These are phyloP conservation scores for Metellina segmentata DNA, from an alignment of 2,888 invertebrate genomes.

Conservation along the genomic window DNA sequence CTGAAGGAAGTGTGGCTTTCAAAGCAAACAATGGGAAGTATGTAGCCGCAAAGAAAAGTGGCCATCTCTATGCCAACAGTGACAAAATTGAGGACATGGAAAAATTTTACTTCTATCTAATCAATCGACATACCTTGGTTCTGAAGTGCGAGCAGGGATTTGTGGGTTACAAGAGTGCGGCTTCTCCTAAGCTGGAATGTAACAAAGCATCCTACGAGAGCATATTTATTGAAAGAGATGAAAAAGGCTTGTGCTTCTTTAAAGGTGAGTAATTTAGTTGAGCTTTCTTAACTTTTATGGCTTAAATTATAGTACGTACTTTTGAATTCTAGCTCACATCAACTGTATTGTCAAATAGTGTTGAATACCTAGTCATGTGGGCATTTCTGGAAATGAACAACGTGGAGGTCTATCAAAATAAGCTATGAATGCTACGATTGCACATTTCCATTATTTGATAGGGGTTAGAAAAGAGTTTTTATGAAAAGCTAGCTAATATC, in stretches of 20 bases:
- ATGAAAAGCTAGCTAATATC: too few species aligned
- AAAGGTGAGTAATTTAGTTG: slow-evolving; percentile 85
- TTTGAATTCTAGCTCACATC: background rate
- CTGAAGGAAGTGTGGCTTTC: slow-evolving; percentile 94
- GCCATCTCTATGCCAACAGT: slow-evolving; percentile 93
- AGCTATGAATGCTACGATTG: background rate
- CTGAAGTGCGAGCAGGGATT: slow-evolving; percentile 97
- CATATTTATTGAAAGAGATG: slow-evolving; percentile 88
- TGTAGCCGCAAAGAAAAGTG: slow-evolving; percentile 95
- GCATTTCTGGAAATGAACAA: background rate
- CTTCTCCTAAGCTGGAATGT: slow-evolving; percentile 89
- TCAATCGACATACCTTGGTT: slow-evolving; percentile 95
- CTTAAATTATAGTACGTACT: background rate
- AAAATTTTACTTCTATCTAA: slow-evolving; percentile 96
- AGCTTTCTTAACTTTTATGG: background rate
- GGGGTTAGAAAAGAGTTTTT: background rate
- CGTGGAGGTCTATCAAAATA: background rate
- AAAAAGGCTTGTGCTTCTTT: slow-evolving; percentile 93
- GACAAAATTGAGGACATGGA: slow-evolving; percentile 90
- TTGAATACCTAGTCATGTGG: too few species aligned
- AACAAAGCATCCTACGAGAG: slow-evolving; percentile 97
- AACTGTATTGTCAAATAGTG: too few species aligned
- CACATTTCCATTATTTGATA: background rate
- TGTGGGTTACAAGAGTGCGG: slow-evolving; percentile 92
- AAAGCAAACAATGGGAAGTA: slow-evolving; percentile 97